A percentile compares a stretch with the other conserved stretches of the same genome.
Evolutionary conservation across 2,113 vertebrate genomes (phyloP).

Genomic region (Macquaria ambigua): DNA sequence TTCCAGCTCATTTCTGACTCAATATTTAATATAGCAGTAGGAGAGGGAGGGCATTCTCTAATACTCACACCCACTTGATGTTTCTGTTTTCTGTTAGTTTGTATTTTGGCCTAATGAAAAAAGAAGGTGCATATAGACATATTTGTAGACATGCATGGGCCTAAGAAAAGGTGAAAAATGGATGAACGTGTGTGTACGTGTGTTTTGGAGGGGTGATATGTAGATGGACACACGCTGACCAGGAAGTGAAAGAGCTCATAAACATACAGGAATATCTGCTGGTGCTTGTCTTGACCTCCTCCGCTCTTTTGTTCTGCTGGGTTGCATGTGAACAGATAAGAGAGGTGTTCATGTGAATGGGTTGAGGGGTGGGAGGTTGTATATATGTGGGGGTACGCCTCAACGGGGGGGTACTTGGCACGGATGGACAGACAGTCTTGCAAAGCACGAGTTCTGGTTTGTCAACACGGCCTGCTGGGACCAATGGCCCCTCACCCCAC

Average conservation of each 20-base stretch:
- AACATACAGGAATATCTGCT: background rate
- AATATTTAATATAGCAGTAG: conserved; percentile 92
- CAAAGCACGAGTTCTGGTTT: conserved; percentile 48
- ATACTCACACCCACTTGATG: conserved; percentile 71
- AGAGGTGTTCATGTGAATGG: conserved; percentile 6
- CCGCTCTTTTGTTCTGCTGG: conserved; percentile 15
- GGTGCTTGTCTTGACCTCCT: background rate
- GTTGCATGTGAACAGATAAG: conserved; percentile 28
- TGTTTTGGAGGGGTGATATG: background rate
- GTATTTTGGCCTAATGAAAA: conserved; percentile 76
- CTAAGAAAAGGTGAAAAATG: conserved; percentile 28
- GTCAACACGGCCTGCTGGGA: conserved; percentile 45
- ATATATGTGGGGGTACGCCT: background rate
- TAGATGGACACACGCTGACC: background rate
- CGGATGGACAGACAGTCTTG: conserved; percentile 38
- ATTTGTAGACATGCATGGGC: conserved; percentile 18
- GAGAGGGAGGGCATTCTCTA: conserved; percentile 67
- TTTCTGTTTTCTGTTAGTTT: conserved; percentile 59
- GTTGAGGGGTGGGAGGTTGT: background rate
- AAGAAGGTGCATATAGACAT: conserved; percentile 21
- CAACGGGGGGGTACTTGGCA: conserved; percentile 31
- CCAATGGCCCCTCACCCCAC: conserved; percentile 11
- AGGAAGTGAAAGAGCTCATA: conserved; percentile 29
- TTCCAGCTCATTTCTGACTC: conserved; percentile 96
- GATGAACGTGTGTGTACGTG: conserved; percentile 1